Base-by-base conservation (phyloP, 2,797 vertebrate genomes). In the Coccyzus lansbergi region DNA sequence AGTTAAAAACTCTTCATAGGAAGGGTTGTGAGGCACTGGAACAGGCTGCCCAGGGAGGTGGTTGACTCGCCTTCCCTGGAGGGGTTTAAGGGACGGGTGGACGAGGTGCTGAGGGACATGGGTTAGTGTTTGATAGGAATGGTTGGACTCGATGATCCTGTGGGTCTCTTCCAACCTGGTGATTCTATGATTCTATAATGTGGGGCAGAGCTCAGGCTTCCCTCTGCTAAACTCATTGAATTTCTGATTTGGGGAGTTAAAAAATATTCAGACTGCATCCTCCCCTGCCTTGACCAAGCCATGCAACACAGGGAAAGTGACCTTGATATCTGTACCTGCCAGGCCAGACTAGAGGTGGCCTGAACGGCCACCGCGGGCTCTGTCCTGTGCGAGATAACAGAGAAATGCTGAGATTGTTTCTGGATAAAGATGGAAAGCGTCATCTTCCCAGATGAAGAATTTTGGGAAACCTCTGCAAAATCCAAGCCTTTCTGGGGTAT, bases 391-490 rank as follows among this genome's bases (percentile, higher is more conserved):
- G 22, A 48, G 24, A 4, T 9, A 71, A 38, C 4, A 42, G 42
- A 10, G 64, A 94, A 63, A 5, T 9, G 48, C 49, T 53, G 74
- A 72, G 42, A 25, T 1, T 10, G 59, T 31, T 64, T 51, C 59
- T 64, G 64, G 22, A n/a, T 55, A 15, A 69, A 72, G 69, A 44
- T 4, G 33, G 83, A 44, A 91, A 63, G 10, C 7, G 6, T 33
- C 62, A 48, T 31, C 63, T 38, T 53, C 13, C 29, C 31, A 24
- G 12, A 29, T 69, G 51, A 91, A 86, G 86, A 84, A 88, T 82
- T 69, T 76, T 38, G 77, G 93, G 88, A 72, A 95, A 85, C 84
- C 75, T 94, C 67, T 72, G 34, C 67, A 82, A 84, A 93, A 88
- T 25, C 12, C 22, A 87, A 93, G 70, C 26, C 34, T 75, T 80